Evolutionary conservation across 2,888 invertebrate species (phyloP), one percentile per base, ranked within the genome.

Genomic region (Torymus tubicola): DNA sequence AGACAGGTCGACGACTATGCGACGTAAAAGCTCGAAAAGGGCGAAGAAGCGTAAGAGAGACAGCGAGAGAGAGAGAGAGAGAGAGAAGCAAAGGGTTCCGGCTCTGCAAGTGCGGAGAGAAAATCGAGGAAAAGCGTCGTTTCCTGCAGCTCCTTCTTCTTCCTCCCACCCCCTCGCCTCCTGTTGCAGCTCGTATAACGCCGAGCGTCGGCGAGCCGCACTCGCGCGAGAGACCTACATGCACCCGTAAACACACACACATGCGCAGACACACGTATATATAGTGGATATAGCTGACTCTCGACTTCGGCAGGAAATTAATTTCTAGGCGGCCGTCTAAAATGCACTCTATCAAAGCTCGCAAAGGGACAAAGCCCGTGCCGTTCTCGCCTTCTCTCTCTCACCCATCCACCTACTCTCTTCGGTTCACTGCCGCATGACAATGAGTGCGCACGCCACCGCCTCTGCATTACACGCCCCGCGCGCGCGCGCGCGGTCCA

Each of bases 301-400:
- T 13, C 21, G 42, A 75, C 60, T 80, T 80, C 57, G 68, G 21
- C 73, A 77, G 81, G 77, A 77, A 73, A 77, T 77, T 76, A 81
- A 81, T 81, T 77, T 63, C 77, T 64, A 68, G 63, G 16, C 13
- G 1, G 75, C 11, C 69, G 18, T 64, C 76, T 77, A 55, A 71
- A 78, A 65, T 71, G 65, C 65, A 65, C 65, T 72, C 53, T 10
- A 60, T 78, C 60, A 78, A 78, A 78, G 67, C 65, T 31, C 52
- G 13, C 57, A 50, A 21, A 8, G 16, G 55, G 14, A 69, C 69
- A 63, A 64, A 64, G 64, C 57, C 53, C 11, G 2, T 0, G 31
- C 31, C 4, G 2, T 4, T 31, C 31, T 31, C 31, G 3, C 31
- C 8, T 8, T 31, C 31, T 31, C 31, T 31, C 31, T 2, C n/a